phyloP scores from a whole-genome alignment of 2,113 vertebrate species.

The Ammospiza caudacuta region DNA sequence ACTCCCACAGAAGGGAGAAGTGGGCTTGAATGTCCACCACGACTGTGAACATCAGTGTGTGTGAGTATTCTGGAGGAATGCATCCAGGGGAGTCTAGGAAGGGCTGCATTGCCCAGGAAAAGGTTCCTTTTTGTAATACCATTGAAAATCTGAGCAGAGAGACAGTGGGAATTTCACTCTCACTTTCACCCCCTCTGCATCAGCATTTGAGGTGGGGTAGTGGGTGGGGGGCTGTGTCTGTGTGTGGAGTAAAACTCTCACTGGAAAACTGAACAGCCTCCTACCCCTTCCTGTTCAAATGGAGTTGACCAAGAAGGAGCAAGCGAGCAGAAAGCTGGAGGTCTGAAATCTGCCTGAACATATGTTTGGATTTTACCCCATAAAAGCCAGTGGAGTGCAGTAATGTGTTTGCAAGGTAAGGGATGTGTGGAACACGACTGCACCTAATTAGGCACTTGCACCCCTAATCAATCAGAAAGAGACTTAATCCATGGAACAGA shows the following conservation, averaged over 20 bases:
- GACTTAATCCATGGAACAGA: background rate
- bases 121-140: background rate
- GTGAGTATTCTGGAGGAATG: background rate
- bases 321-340: background rate
- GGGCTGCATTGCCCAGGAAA: background rate
- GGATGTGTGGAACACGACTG: fast-evolving
- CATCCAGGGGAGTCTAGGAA: background rate
- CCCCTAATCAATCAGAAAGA: background rate
- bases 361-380: background rate
- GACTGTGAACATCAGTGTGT: fast-evolving
- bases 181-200: fast-evolving
- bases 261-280: background rate
- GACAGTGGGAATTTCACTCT: background rate
- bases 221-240: background rate
- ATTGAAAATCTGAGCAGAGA: background rate
- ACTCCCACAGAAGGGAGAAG: background rate
- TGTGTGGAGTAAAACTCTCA: background rate
- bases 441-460: too few species aligned
- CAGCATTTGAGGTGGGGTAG: background rate
- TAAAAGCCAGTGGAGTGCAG: background rate
- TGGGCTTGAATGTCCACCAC: background rate
- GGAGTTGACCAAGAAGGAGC: background rate
- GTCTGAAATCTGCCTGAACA: background rate
- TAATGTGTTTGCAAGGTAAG: background rate
- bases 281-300: background rate